phyloP scores from a whole-genome alignment of 2,888 invertebrate species.

The Emmelina monodactyla region DNA sequence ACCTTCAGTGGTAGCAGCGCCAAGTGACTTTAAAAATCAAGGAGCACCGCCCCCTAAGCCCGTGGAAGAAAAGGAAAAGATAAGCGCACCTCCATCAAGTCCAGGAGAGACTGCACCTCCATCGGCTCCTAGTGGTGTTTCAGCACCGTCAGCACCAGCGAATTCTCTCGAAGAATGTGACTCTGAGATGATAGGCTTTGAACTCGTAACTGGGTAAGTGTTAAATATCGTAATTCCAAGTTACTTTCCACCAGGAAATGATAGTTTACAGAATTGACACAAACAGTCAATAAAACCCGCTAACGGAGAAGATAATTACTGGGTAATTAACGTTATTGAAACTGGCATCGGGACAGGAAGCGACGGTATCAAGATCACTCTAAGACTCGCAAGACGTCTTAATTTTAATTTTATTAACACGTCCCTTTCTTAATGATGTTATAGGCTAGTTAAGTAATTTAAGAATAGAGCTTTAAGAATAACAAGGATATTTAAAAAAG shows the following conservation, averaged over 20 bases:
- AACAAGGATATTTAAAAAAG: too few relatives aligned
- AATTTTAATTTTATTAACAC: slow-evolving; percentile 2
- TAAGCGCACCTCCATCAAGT: slow-evolving; percentile 27
- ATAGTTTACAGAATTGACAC: too few relatives aligned
- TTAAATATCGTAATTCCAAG: too few relatives aligned
- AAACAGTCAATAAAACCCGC: slow-evolving; percentile 14
- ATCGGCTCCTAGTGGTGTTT: slow-evolving; percentile 55
- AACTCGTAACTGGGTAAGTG: slow-evolving; percentile 83
- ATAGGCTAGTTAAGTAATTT: too few relatives aligned
- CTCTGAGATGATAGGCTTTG: slow-evolving; percentile 89
- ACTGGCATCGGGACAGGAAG: slow-evolving; percentile 25
- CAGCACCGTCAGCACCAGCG: slow-evolving; percentile 62
- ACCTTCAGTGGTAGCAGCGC: slow-evolving; percentile 49
- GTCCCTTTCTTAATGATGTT: too few relatives aligned
- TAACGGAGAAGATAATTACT: slow-evolving; percentile 27
- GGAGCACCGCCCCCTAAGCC: slow-evolving; percentile 36
- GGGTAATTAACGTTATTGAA: slow-evolving; percentile 33
- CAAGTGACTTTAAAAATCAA: slow-evolving; percentile 50
- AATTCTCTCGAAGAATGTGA: slow-evolving; percentile 79
- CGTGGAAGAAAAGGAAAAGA: slow-evolving; percentile 23
- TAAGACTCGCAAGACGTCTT: slow-evolving; percentile 22
- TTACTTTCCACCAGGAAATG: too few relatives aligned
- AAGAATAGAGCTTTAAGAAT: too few relatives aligned
- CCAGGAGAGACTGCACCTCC: slow-evolving; percentile 57
- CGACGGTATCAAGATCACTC: slow-evolving; percentile 35